These are phyloP conservation scores for Gila orcuttii DNA, from an alignment of 2,113 vertebrate species.

Conservation along the genomic window DNA sequence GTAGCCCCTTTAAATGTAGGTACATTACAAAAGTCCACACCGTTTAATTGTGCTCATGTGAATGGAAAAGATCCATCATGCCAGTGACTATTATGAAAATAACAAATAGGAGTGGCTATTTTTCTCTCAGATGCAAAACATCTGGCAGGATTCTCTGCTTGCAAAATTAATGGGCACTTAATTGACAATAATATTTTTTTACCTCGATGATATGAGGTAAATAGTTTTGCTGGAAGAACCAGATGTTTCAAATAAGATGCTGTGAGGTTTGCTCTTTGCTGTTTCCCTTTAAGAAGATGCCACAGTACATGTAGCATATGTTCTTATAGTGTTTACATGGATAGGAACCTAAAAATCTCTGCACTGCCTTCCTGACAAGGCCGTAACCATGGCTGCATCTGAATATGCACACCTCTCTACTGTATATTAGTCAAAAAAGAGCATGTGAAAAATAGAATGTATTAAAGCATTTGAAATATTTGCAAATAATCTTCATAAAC, in stretches of 20 bases:
- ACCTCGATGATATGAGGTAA: constrained; percentile 89
- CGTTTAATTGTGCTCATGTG: constrained; percentile 52
- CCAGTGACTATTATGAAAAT: constrained; percentile 75
- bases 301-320: neutral
- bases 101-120: constrained; percentile 85
- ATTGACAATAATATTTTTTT: constrained; percentile 97
- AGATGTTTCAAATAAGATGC: constrained; percentile 85
- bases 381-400: neutral
- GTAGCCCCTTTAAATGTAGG: constrained; percentile 18
- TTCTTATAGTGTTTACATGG: neutral
- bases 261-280: constrained; percentile 58
- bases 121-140: constrained; percentile 93
- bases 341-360: neutral
- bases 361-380: neutral
- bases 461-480: too few species aligned
- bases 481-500: too few species aligned
- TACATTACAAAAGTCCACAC: constrained; percentile 27
- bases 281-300: neutral
- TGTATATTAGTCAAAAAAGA: neutral
- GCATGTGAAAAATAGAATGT: too few species aligned
- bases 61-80: constrained; percentile 45
- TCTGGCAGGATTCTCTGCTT: constrained; percentile 93
- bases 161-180: constrained; percentile 98
- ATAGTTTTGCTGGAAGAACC: constrained; percentile 90
- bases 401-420: neutral